Evolutionary conservation across 2,113 vertebrate species (phyloP).

Genomic region (Pseudopipra pipra): DNA sequence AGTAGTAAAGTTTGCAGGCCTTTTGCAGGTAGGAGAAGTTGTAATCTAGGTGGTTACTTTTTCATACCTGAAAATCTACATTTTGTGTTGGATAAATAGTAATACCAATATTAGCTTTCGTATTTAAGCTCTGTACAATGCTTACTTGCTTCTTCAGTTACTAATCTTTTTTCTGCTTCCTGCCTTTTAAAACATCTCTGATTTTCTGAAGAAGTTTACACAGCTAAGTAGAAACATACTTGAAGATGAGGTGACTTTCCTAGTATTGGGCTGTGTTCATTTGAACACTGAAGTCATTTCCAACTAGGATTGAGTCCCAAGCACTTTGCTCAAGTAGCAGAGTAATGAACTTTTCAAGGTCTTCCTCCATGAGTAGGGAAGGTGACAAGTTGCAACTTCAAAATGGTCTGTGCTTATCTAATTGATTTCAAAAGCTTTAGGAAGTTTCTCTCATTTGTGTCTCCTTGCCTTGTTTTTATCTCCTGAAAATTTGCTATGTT

Average conservation of each 20-base stretch:
- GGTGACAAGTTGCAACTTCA: neutral
- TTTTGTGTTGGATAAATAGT: neutral
- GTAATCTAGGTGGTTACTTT: neutral
- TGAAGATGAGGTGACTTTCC: neutral
- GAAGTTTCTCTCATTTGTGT: neutral
- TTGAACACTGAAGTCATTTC: neutral
- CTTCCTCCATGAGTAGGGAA: neutral
- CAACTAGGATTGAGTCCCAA: neutral
- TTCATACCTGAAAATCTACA: neutral
- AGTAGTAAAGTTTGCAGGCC: conserved; percentile 95
- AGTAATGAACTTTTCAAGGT: neutral
- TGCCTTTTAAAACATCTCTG: neutral
- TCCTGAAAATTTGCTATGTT: neutral
- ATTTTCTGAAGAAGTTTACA: neutral
- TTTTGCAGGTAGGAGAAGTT: conserved; percentile 82
- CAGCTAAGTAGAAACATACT: neutral
- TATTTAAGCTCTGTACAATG: neutral
- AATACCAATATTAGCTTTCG: neutral
- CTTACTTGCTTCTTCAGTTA: neutral
- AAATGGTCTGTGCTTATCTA: neutral
- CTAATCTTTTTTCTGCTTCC: neutral
- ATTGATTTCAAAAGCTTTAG: neutral
- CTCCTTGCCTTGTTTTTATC: neutral
- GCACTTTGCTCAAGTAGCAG: neutral
- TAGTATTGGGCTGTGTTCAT: neutral